Evolutionary conservation across 2,888 invertebrate genomes (phyloP).

Genomic region (Diaphora mendica): DNA sequence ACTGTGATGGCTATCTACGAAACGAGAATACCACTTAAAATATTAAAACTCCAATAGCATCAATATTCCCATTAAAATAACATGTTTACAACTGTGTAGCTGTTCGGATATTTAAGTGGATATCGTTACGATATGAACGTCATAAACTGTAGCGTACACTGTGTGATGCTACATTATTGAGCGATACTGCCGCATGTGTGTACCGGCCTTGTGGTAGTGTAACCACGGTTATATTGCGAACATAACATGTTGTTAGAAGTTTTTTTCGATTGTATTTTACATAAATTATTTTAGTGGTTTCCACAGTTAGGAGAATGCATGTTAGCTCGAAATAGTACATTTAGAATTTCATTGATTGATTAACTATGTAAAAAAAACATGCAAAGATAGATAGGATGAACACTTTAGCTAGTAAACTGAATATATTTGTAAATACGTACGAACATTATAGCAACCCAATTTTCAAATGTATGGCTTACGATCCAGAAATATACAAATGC

Average conservation of each 20-base stretch:
- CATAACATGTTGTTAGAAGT: background rate
- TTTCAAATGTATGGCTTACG: background rate
- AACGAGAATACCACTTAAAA: slow-evolving; percentile 5
- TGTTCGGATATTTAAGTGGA: slow-evolving; percentile 20
- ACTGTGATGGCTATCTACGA: background rate
- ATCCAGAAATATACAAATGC: background rate
- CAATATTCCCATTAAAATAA: slow-evolving; percentile 11
- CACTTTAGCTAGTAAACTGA: background rate
- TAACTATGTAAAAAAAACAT: background rate
- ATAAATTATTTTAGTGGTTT: too few relatives aligned
- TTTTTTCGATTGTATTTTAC: too few relatives aligned
- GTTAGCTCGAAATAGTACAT: too few relatives aligned
- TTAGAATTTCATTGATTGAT: background rate
- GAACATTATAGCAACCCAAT: background rate
- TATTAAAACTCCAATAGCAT: slow-evolving; percentile 10
- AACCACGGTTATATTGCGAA: slow-evolving; percentile 5
- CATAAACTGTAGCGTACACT: slow-evolving; percentile 25
- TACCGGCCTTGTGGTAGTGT: slow-evolving; percentile 10
- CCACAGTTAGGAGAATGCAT: too few relatives aligned
- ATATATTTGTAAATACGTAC: background rate
- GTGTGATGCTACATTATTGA: slow-evolving; percentile 15
- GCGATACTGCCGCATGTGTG: slow-evolving; percentile 17
- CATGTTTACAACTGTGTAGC: slow-evolving; percentile 11
- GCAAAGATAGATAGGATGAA: background rate
- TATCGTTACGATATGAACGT: slow-evolving; percentile 28